These are phyloP conservation scores for Anastrepha ludens DNA, from an alignment of 1,140 invertebrate genomes.

Conservation along the genomic window DNA sequence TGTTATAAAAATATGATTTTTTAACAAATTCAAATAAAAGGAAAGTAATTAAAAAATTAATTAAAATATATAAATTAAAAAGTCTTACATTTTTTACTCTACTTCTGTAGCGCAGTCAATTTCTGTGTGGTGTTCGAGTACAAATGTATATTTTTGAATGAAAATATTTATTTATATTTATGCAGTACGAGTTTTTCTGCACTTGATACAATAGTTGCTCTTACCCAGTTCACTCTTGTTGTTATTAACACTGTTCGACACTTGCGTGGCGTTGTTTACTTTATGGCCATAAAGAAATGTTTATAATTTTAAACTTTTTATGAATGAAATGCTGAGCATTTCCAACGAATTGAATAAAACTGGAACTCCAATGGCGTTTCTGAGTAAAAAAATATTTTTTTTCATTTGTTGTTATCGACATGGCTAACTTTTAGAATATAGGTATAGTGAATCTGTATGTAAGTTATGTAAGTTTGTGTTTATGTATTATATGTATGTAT, in stretches of 20 bases:
- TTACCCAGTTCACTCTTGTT: not conserved
- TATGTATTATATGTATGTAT: not conserved
- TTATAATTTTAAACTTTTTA: constrained; percentile 14
- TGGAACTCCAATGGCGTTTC: too few relatives aligned
- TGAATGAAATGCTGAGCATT: not conserved
- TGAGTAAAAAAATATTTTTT: too few relatives aligned
- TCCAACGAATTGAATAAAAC: not conserved
- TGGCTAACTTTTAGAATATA: too few relatives aligned
- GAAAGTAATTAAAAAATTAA: too few relatives aligned
- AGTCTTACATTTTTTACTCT: too few relatives aligned
- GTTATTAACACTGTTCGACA: constrained; percentile 5
- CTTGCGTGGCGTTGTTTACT: not conserved
- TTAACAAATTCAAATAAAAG: too few relatives aligned
- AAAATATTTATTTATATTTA: not conserved
- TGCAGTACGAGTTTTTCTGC: not conserved
- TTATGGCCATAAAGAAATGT: not conserved
- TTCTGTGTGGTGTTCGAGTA: not conserved
- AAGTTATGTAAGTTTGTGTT: not conserved
- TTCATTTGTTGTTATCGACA: too few relatives aligned
- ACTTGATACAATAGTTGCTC: not conserved
- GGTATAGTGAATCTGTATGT: not conserved
- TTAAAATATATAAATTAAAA: too few relatives aligned
- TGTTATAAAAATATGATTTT: too few relatives aligned
- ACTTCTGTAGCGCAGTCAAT: not conserved
- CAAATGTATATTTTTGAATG: constrained; percentile 9